Percentiles rank a stretch among this genome's conserved stretches.
Evolutionary conservation across 2,113 vertebrate species (phyloP).

Genomic region (Mormyrus lacerda): DNA sequence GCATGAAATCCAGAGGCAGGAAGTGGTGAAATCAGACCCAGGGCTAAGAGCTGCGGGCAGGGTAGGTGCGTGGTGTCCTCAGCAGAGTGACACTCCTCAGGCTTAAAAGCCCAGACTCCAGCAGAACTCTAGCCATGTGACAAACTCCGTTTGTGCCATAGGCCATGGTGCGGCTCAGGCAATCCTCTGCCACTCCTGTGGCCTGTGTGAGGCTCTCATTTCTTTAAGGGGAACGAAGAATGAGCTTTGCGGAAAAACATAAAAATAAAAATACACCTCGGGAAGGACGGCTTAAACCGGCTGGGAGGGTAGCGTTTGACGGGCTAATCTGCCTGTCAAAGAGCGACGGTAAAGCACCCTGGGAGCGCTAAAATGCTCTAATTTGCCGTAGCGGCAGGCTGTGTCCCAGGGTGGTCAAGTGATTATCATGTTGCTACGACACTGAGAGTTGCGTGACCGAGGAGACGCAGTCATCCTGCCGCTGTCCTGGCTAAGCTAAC

Average conservation of each 20-base stretch:
- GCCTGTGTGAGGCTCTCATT: neutral
- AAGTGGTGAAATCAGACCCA: neutral
- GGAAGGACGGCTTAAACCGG: neutral
- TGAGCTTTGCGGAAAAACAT: neutral
- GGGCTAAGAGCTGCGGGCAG: neutral
- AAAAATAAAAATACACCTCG: neutral
- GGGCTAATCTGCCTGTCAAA: neutral
- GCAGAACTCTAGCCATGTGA: neutral
- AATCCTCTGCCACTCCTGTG: neutral
- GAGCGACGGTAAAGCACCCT: neutral
- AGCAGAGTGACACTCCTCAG: neutral
- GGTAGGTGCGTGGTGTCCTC: neutral
- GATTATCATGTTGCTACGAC: neutral
- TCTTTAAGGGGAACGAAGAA: neutral
- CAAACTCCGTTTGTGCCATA: neutral
- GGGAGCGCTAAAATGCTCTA: neutral
- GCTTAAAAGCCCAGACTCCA: neutral
- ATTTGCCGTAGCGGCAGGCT: neutral
- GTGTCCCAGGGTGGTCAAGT: neutral
- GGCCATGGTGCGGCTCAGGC: neutral
- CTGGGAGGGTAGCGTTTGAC: neutral
- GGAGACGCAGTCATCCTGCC: neutral
- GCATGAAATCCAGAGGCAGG: neutral
- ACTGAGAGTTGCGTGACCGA: neutral
- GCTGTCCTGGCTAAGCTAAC: neutral